Conservation (phyloP, 2,888 invertebrate species). For the Noctua pronuba region DNA sequence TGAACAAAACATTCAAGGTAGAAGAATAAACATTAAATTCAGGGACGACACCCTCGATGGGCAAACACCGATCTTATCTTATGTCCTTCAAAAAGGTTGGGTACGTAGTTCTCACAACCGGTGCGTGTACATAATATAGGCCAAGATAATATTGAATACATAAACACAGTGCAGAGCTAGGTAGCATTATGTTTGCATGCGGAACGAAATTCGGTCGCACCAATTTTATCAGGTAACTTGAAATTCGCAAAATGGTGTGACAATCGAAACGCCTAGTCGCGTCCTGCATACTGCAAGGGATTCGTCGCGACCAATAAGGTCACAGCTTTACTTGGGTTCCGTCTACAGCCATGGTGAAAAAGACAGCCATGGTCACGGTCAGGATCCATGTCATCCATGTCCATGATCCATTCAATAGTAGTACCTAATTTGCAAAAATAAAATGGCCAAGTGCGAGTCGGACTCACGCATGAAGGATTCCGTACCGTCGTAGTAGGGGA, state of each 20-base stretch:
- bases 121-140: not conserved
- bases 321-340: not conserved
- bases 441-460: not conserved
- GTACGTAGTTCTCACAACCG: not conserved
- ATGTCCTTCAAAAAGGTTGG: slow-evolving; percentile 19
- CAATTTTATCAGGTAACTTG: not conserved
- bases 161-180: not conserved
- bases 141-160: not conserved
- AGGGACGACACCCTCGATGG: not conserved
- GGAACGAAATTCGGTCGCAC: not conserved
- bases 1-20: not conserved
- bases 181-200: not conserved
- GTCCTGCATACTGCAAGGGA: not conserved
- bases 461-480: too few species aligned
- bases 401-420: too few species aligned
- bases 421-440: not conserved
- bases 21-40: slow-evolving; percentile 23
- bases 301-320: not conserved
- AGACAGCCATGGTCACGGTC: not conserved
- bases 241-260: not conserved
- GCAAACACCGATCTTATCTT: slow-evolving; percentile 21
- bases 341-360: not conserved
- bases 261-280: not conserved
- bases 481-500: too few species aligned
- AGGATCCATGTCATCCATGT: not conserved